Percentiles rank a stretch among this genome's conserved stretches.
Evolutionary conservation across 2,113 vertebrate species (phyloP).

Genomic region (Saccopteryx bilineata): DNA sequence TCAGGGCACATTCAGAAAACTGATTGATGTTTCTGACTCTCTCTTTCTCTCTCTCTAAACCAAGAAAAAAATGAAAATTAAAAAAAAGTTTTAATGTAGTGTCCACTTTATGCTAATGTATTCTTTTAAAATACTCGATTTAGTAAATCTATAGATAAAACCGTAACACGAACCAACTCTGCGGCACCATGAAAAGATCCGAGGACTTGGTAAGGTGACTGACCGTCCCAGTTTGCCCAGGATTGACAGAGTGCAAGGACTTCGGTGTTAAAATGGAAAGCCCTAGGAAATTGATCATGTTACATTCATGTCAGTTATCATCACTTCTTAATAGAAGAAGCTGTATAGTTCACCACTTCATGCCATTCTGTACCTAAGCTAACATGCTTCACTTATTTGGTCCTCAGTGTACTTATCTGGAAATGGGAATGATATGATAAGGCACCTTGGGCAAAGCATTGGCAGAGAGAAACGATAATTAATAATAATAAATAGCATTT

Average conservation of each 20-base stretch:
- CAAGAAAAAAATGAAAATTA: too few species aligned
- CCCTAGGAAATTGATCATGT: neutral
- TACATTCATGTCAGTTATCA: neutral
- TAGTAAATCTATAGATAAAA: neutral
- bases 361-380: neutral
- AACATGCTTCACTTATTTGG: neutral
- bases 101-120: neutral
- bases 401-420: slow-evolving; percentile 3
- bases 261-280: neutral
- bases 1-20: too few species aligned
- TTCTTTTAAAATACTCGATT: slow-evolving; percentile 9
- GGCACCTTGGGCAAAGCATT: neutral
- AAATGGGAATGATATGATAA: slow-evolving; percentile 31
- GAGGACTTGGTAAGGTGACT: neutral
- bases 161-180: neutral
- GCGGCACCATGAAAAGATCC: neutral
- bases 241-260: neutral
- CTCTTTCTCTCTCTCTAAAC: too few species aligned
- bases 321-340: neutral
- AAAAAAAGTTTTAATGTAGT: too few species aligned
- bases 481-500: slow-evolving; percentile 37
- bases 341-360: neutral
- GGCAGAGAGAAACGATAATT: neutral
- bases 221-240: neutral
- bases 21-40: too few species aligned